phyloP scores from a whole-genome alignment of 2,797 vertebrate species.

The Forpus xanthops region DNA sequence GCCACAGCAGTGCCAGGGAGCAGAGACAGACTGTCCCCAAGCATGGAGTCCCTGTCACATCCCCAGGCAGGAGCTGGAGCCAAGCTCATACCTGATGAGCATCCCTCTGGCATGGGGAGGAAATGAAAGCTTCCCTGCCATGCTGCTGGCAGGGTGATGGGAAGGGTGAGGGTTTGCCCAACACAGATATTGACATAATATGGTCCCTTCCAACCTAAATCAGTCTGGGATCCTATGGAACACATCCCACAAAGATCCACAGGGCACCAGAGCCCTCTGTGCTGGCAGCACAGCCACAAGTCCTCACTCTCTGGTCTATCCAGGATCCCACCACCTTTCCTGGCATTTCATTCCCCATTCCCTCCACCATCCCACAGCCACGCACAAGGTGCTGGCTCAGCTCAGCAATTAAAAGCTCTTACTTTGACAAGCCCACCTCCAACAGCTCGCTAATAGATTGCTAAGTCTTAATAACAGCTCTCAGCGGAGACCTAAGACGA shows the following conservation, averaged over 20 bases:
- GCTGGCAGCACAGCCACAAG: accelerated
- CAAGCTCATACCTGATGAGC: background rate
- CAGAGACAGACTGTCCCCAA: background rate
- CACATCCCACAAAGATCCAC: background rate
- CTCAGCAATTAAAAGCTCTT: background rate
- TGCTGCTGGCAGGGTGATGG: accelerated
- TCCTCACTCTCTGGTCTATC: accelerated
- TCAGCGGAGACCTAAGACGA: background rate
- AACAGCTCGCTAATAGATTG: background rate
- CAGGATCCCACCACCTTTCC: background rate
- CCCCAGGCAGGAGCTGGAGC: background rate
- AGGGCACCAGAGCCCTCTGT: accelerated
- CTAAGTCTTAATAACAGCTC: background rate
- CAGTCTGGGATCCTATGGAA: background rate
- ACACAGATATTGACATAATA: accelerated
- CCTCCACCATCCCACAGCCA: background rate
- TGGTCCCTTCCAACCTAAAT: background rate
- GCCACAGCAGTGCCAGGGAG: background rate
- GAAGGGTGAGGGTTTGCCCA: background rate
- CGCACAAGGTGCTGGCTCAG: accelerated
- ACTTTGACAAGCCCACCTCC: background rate
- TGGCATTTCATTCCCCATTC: accelerated
- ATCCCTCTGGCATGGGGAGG: background rate
- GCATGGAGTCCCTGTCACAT: background rate
- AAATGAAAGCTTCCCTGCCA: background rate